phyloP scores from a whole-genome alignment of 2,797 vertebrate species.

The Macroramphosus scolopax region DNA sequence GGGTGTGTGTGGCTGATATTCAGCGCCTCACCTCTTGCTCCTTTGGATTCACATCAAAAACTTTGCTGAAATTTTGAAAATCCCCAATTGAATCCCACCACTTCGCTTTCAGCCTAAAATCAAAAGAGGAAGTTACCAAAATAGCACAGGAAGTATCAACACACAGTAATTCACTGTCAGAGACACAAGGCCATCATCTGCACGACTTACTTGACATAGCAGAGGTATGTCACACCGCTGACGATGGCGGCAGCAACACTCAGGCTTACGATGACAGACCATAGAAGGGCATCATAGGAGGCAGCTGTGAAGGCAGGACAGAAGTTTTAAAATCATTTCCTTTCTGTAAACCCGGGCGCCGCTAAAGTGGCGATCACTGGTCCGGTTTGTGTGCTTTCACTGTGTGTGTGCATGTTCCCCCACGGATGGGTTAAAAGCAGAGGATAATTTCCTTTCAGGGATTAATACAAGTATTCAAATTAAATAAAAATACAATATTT shows the following conservation, averaged over 20 bases:
- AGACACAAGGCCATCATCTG: too few relatives aligned
- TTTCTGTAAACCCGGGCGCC: too few relatives aligned
- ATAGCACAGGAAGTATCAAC: not conserved
- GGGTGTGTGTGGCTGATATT: too few relatives aligned
- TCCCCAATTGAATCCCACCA: slow-evolving; percentile 38
- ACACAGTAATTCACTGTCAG: not conserved
- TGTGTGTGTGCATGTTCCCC: too few relatives aligned
- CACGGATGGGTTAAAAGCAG: too few relatives aligned
- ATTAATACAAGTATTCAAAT: not conserved
- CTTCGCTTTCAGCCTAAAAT: slow-evolving; percentile 44
- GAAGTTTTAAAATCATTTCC: not conserved
- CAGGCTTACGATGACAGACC: slow-evolving; percentile 10
- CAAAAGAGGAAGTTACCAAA: slow-evolving; percentile 8
- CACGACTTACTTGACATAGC: slow-evolving; percentile 54
- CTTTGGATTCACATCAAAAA: slow-evolving; percentile 6
- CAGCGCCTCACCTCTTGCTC: slow-evolving; percentile 38
- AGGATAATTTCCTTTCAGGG: not conserved
- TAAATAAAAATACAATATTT: not conserved
- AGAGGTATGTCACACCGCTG: not conserved
- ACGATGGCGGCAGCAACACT: slow-evolving; percentile 30
- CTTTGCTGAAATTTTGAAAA: slow-evolving; percentile 28
- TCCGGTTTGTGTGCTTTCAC: too few relatives aligned
- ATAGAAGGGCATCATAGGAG: rapidly evolving
- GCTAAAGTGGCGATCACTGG: too few relatives aligned
- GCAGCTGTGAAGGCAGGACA: slow-evolving; percentile 27